Evolutionary conservation across 2,888 invertebrate species (phyloP).

Genomic region (Dicycla oo): DNA sequence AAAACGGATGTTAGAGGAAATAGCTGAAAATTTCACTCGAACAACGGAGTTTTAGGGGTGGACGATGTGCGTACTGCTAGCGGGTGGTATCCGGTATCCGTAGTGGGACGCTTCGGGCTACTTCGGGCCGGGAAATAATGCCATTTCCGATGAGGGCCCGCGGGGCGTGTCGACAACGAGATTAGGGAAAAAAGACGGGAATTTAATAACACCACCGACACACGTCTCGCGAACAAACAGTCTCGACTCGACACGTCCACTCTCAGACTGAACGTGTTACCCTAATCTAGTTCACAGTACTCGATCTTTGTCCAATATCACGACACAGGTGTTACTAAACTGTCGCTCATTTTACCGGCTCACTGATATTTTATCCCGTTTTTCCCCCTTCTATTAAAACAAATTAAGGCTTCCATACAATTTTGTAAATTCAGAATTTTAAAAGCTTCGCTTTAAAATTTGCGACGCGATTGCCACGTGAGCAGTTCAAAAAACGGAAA

Average conservation of each 20-base stretch:
- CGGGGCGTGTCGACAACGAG: constrained; percentile 83
- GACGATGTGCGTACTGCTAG: constrained; percentile 62
- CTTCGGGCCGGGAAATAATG: constrained; percentile 82
- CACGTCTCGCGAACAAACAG: constrained; percentile 78
- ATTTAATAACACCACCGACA: constrained; percentile 85
- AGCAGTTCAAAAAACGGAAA: constrained; percentile 80
- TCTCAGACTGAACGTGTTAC: constrained; percentile 19
- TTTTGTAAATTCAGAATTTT: constrained; percentile 50
- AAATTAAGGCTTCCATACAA: constrained; percentile 24
- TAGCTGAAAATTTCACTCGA: constrained; percentile 75
- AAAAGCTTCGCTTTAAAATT: constrained; percentile 68
- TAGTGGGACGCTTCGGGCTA: constrained; percentile 72
- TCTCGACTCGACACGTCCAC: constrained; percentile 28
- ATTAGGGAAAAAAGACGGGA: constrained; percentile 86
- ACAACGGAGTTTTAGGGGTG: constrained; percentile 75
- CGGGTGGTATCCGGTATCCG: constrained; percentile 84
- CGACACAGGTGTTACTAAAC: constrained; percentile 4
- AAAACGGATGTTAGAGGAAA: constrained; percentile 75
- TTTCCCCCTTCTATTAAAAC: not conserved
- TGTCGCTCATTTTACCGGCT: constrained; percentile 3
- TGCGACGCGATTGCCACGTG: constrained; percentile 71
- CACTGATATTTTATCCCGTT: not conserved
- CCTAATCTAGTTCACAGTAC: constrained; percentile 28
- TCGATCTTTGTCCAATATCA: constrained; percentile 20
- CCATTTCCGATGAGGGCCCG: constrained; percentile 87